Conservation (phyloP, 1,140 invertebrate species). For the Zaprionus gabonicus region DNA sequence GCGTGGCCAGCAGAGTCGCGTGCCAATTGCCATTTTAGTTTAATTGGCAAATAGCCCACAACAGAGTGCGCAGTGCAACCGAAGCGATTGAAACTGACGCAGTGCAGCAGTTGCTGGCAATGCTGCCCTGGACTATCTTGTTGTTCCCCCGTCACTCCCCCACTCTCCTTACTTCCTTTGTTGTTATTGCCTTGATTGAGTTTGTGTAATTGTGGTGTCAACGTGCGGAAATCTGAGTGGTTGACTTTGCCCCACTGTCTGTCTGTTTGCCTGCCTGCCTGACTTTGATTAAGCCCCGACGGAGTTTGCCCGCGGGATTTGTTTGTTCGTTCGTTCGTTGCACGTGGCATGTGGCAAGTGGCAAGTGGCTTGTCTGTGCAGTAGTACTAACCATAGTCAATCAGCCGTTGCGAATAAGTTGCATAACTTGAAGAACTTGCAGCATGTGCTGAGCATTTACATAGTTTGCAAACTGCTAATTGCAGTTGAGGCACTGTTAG, state of each 20-base stretch:
- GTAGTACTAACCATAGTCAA: not conserved
- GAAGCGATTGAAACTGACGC: slow-evolving; percentile 47
- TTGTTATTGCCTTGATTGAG: slow-evolving; percentile 32
- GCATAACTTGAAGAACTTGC: not conserved
- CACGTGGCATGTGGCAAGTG: not conserved
- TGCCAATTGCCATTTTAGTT: slow-evolving; percentile 70
- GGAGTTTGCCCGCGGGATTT: slow-evolving; percentile 45
- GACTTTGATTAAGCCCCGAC: slow-evolving; percentile 48
- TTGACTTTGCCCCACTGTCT: not conserved
- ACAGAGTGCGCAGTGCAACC: slow-evolving; percentile 8
- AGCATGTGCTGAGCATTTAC: not conserved
- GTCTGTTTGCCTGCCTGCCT: slow-evolving; percentile 4
- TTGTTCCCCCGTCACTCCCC: no score
- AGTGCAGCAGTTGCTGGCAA: slow-evolving; percentile 50
- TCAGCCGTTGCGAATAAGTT: not conserved
- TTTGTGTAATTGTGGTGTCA: slow-evolving; percentile 42
- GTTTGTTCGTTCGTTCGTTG: slow-evolving; percentile 11
- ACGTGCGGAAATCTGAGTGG: slow-evolving; percentile 37
- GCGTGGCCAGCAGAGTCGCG: slow-evolving; percentile 56
- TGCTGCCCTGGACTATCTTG: no score
- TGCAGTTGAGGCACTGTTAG: not conserved
- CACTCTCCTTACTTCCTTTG: not conserved
- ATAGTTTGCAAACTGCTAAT: slow-evolving; percentile 8
- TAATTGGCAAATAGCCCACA: slow-evolving; percentile 60
- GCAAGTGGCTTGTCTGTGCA: not conserved